Evolutionary conservation across 2,888 invertebrate species (phyloP), one percentile per base, ranked within the genome.

Genomic region (Acanthacorydalis orientalis): DNA sequence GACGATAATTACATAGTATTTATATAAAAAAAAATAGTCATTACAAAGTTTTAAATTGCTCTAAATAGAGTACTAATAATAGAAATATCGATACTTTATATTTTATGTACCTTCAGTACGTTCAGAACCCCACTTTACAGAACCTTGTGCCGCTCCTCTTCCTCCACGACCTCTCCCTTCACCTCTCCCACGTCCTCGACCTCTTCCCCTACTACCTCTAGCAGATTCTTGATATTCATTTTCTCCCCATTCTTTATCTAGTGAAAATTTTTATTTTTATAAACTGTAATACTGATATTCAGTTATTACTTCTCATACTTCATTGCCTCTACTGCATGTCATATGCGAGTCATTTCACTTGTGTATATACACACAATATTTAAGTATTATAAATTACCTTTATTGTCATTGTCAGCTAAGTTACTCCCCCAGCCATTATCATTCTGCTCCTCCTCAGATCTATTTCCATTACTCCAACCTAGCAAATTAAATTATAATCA

Each of bases 91-190:
- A 46, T n/a, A 33, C 7, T 23, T 12, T 23, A 23, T 23, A 23
- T 23, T 23, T 23, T 23, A 39, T n/a, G 41, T 33, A 15, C 51
- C 48, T 23, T 52, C 49, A 14, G 53, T 23, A 4, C 53, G 48
- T 32, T 47, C 16, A n/a, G 50, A 49, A 7, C 35, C 46, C 23
- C 47, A 31, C n/a, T 56, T 53, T 7, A 58, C 57, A 63, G 58
- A 62, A 3, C 62, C 62, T 2, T 63, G 37, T 12, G 37, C 37
- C 7, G 7, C 60, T 3, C 67, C 39, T 61, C 67, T 62, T 4
- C 68, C 63, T 2, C 67, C 62, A 4, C 68, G 63, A 1, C 67
- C 57, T 1, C 65, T 50, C 1, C 68, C 59, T 2, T 68, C 53
- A 2, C 67, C 54, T 1, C 62, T 62, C 61, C 57, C 37, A 60